phyloP scores from a whole-genome alignment of 2,797 vertebrate species.

The Oryzias sinensis region DNA sequence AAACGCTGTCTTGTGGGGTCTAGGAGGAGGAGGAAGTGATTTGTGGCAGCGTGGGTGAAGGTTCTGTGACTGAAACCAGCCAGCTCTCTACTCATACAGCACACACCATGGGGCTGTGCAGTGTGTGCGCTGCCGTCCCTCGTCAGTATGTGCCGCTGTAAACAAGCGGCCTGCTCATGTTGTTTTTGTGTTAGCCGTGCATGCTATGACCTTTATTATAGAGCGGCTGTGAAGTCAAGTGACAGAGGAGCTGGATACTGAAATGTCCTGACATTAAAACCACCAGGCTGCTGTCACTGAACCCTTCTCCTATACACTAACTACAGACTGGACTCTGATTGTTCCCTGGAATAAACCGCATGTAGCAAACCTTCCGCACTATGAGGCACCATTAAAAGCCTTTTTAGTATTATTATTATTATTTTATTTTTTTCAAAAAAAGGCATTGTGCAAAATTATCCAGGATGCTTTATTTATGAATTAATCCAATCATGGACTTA shows the following conservation, averaged over 20 bases:
- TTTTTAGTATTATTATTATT: too few relatives aligned
- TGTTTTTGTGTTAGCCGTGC: constrained; percentile 27
- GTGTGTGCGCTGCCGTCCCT: neutral
- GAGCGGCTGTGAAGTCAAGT: constrained; percentile 50
- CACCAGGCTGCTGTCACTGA: constrained; percentile 32
- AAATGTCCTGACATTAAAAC: constrained; percentile 64
- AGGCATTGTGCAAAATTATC: too few relatives aligned
- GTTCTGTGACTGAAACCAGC: constrained; percentile 22
- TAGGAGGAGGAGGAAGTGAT: constrained; percentile 6
- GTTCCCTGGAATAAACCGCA: too few relatives aligned
- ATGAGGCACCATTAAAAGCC: neutral
- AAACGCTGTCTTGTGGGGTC: too few relatives aligned
- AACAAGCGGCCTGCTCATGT: neutral
- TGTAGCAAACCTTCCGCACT: neutral
- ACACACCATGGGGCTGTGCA: neutral
- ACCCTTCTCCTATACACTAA: constrained; percentile 1
- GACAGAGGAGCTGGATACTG: constrained; percentile 41
- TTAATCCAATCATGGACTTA: too few relatives aligned
- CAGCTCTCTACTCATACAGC: constrained; percentile 1
- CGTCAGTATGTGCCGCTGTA: neutral
- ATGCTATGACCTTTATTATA: constrained; percentile 50
- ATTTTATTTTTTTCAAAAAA: too few relatives aligned
- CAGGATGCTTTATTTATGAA: too few relatives aligned
- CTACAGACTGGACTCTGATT: neutral
- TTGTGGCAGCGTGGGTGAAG: constrained; percentile 13